Evolutionary conservation across 2,888 invertebrate species (phyloP).

Genomic region (Anthophora plumipes): DNA sequence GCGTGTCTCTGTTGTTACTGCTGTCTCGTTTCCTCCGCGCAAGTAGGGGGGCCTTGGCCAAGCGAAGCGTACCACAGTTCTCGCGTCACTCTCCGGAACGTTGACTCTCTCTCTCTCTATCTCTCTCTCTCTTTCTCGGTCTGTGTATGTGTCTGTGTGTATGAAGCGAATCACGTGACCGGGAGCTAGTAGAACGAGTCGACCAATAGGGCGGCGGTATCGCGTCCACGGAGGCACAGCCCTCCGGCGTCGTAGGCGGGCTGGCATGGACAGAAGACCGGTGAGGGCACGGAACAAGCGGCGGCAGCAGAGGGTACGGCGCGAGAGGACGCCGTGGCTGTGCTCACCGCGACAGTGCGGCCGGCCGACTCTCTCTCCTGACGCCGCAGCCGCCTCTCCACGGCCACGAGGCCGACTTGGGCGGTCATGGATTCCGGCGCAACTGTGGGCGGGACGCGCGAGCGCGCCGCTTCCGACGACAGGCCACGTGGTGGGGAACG

Average conservation of each 20-base stretch:
- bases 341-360: constrained; percentile 75
- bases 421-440: constrained; percentile 78
- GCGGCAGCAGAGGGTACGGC: constrained; percentile 54
- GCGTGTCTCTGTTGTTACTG: constrained; percentile 81
- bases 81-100: constrained; percentile 5
- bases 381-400: constrained; percentile 36
- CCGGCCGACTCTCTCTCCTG: constrained; percentile 76
- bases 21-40: constrained; percentile 71
- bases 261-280: constrained; percentile 73
- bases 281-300: constrained; percentile 57
- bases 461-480: constrained; percentile 73
- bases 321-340: constrained; percentile 38
- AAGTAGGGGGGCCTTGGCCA: constrained; percentile 59
- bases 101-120: constrained; percentile 25
- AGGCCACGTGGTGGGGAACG: constrained; percentile 73
- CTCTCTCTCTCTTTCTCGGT: no score
- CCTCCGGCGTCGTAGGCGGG: constrained; percentile 84
- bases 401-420: constrained; percentile 77
- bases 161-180: constrained; percentile 77
- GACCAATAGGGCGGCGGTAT: constrained; percentile 82
- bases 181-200: constrained; percentile 56
- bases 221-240: constrained; percentile 82
- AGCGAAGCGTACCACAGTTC: constrained; percentile 6
- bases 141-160: constrained; percentile 8
- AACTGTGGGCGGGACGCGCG: constrained; percentile 83